Evolutionary conservation across 2,113 vertebrate genomes (phyloP).

Genomic region (Poecilia latipinna): DNA sequence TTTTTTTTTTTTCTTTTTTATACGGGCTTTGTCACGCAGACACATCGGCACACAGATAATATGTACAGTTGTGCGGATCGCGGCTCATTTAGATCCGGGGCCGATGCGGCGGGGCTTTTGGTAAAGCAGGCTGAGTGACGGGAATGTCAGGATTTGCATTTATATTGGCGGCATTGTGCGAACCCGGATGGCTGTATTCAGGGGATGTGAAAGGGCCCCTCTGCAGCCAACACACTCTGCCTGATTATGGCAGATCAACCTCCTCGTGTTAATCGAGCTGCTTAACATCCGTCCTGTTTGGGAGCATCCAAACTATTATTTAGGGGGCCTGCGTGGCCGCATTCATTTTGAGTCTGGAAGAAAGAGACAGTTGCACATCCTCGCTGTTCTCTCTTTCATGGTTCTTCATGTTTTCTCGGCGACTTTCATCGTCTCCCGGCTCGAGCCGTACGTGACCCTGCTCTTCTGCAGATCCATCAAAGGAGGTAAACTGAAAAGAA

Average conservation of each 20-base stretch:
- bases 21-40: conserved; percentile 9
- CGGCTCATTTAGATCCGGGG: conserved; percentile 63
- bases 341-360: conserved; percentile 37
- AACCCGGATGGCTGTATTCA: conserved; percentile 59
- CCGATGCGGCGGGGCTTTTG: conserved; percentile 39
- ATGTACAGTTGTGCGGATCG: conserved; percentile 63
- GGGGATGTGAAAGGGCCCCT: conserved; percentile 55
- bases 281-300: conserved; percentile 52
- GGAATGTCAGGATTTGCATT: conserved; percentile 84
- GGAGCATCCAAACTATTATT: conserved; percentile 23
- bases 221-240: conserved; percentile 41
- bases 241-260: conserved; percentile 64
- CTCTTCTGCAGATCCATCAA: conserved; percentile 15
- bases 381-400: conserved; percentile 2
- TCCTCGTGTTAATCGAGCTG: conserved; percentile 57
- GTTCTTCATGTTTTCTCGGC: conserved; percentile 42
- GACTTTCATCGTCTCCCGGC: conserved; percentile 40
- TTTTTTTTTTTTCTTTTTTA: not conserved
- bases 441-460: not conserved
- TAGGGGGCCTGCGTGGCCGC: not conserved
- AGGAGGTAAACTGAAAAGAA: conserved; percentile 32
- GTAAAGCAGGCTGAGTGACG: conserved; percentile 62
- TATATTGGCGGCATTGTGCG: conserved; percentile 79
- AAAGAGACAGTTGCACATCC: conserved; percentile 28
- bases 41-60: conserved; percentile 46